These are phyloP conservation scores for Labia minor DNA, from an alignment of 2,888 invertebrate genomes.

Conservation along the genomic window DNA sequence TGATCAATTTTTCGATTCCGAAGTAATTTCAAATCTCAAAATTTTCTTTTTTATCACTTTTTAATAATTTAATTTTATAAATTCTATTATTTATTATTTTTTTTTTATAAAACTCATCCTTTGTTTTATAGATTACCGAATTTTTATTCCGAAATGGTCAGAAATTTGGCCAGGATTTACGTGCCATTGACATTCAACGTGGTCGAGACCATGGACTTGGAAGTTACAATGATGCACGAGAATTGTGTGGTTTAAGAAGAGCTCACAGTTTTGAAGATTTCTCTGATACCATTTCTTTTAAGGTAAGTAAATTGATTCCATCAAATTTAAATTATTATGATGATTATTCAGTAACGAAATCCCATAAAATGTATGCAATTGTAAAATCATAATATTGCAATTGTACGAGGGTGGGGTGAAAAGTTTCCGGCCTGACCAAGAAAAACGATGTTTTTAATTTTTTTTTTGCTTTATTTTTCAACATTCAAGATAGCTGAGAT, in stretches of 20 bases:
- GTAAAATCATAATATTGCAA: too few relatives aligned
- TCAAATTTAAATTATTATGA: too few relatives aligned
- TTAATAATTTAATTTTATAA: background rate
- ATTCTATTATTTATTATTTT: conserved; percentile 17
- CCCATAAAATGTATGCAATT: too few relatives aligned
- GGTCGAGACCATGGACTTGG: conserved; percentile 78
- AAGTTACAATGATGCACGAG: conserved; percentile 64
- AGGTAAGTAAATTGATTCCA: conserved; percentile 39
- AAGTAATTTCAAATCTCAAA: too few relatives aligned
- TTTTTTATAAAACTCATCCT: conserved; percentile 18
- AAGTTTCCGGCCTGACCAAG: too few relatives aligned
- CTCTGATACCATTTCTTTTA: conserved; percentile 50
- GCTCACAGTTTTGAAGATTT: conserved; percentile 60
- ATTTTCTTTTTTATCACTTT: too few relatives aligned
- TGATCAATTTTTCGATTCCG: conserved; percentile 65
- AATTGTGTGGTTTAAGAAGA: conserved; percentile 55
- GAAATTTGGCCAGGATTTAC: conserved; percentile 67
- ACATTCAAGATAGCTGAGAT: too few relatives aligned
- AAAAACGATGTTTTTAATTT: too few relatives aligned
- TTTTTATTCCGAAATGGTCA: conserved; percentile 56
- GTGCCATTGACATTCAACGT: conserved; percentile 73
- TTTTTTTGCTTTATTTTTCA: too few relatives aligned
- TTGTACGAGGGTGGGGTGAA: too few relatives aligned
- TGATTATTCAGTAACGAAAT: too few relatives aligned
- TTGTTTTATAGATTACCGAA: conserved; percentile 47